Percentiles rank a stretch among this genome's conserved stretches.
These are phyloP conservation scores for Pangasianodon hypophthalmus DNA, from an alignment of 2,113 vertebrate genomes.

Conservation along the genomic window DNA sequence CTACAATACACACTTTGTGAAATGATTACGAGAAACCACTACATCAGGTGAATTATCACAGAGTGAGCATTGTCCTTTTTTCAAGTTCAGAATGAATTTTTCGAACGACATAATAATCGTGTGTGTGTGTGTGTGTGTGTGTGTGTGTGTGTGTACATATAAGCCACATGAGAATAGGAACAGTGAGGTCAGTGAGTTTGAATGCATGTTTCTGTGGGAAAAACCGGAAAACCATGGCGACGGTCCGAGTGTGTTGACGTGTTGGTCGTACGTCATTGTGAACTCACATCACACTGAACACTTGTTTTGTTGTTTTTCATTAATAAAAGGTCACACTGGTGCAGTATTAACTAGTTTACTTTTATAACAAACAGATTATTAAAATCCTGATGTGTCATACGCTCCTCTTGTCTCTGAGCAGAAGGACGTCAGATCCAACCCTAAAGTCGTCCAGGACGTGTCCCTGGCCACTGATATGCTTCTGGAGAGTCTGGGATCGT, in stretches of 20 bases:
- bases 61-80: not conserved
- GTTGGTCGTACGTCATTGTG: not conserved
- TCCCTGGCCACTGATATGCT: constrained; percentile 80
- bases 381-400: not conserved
- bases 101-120: not conserved
- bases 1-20: constrained; percentile 31
- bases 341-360: not conserved
- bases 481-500: constrained; percentile 75
- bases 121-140: not conserved
- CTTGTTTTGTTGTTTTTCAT: constrained; percentile 28
- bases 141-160: not conserved
- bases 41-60: constrained; percentile 17
- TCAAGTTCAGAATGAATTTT: not conserved
- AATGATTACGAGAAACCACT: not conserved
- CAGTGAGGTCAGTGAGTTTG: constrained; percentile 18
- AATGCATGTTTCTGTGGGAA: constrained; percentile 39
- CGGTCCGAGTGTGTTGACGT: constrained; percentile 2
- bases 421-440: constrained; percentile 78
- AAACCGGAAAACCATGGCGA: not conserved
- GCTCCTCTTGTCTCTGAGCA: constrained; percentile 59
- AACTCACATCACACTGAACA: constrained; percentile 16
- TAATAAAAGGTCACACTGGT: constrained; percentile 4
- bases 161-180: not conserved
- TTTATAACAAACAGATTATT: constrained; percentile 1
- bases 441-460: constrained; percentile 77